These are phyloP conservation scores for Balanococcus diminutus DNA, from an alignment of 2,888 invertebrate genomes.

Conservation along the genomic window DNA sequence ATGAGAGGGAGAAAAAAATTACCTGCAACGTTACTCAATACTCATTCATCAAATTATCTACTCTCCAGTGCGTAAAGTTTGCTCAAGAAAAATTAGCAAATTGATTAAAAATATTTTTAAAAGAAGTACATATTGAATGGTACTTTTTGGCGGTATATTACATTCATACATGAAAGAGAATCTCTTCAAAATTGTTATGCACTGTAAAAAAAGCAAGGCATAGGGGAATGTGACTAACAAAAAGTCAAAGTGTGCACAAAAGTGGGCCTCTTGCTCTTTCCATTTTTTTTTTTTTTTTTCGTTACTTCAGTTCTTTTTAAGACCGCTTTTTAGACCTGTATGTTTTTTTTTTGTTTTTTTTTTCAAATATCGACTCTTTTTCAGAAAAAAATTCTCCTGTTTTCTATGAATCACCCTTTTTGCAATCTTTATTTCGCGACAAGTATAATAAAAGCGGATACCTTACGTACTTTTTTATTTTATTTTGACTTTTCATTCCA, in stretches of 20 bases:
- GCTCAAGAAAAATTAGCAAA: not conserved
- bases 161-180: not conserved
- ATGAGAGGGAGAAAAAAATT: not conserved
- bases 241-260: slow-evolving; percentile 26
- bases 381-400: not conserved
- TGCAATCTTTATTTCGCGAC: slow-evolving; percentile 12
- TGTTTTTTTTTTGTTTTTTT: not conserved
- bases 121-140: not conserved
- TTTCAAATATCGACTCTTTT: not conserved
- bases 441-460: slow-evolving; percentile 16
- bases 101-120: not conserved
- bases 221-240: not conserved
- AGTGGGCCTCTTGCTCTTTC: not conserved
- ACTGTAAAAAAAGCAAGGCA: not conserved
- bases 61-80: not conserved
- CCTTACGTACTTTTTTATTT: slow-evolving; percentile 4
- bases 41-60: not conserved
- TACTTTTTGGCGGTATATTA: not conserved
- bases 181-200: slow-evolving; percentile 7
- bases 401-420: slow-evolving; percentile 28
- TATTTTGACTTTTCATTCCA: slow-evolving; percentile 22
- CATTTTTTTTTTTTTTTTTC: not conserved
- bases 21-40: not conserved
- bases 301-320: slow-evolving; percentile 30
- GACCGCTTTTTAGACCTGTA: not conserved